Base-by-base conservation (phyloP, 1,140 invertebrate species). In the Pteromalus puparum region DNA sequence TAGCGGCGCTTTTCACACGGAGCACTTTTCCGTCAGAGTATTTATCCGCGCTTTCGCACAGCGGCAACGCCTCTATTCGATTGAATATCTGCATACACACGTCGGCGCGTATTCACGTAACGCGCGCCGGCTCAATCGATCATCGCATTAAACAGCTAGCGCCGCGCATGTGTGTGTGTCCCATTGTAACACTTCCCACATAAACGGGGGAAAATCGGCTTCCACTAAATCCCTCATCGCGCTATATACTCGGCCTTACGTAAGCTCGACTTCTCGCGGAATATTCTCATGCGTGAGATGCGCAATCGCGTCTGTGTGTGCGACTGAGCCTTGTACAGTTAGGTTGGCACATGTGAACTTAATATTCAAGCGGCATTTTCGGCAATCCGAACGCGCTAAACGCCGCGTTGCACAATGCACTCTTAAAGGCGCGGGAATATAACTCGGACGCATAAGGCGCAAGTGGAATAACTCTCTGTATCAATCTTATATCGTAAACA, bases 121-220 rank as follows among this genome's bases (percentile, higher is more conserved):
- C 24, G 13, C 65, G 13, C 24, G 10, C 12, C 18, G 26, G 12
- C 67, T 13, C 73, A 12, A 77, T 83, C 82, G 74, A 83, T 83
- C 82, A 83, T 78, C 75, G 75, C 42, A 53, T 78, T 83, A 83
- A 70, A 78, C 53, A 38, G 26, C n/a, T n/a, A n/a, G n/a, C n/a
- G n/a, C 18, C 38, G 9, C 38, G 38, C 10, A 5, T 34, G 38
- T 9, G 38, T 42, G 38, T 9, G 38, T 30, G 12, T 74, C n/a
- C 61, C 38, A 82, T 76, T 83, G 61, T 70, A 77, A 53, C 26
- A 70, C 18, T 74, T 76, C 53, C 15, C 80, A 9, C n/a, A 30
- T 13, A 68, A 9, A 30, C 70, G 46, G 15, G 10, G 21, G 6
- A 26, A 80, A 80, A 46, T 65, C 26, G 53, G 53, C 48, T 78